Evolutionary conservation across 2,888 invertebrate genomes (phyloP), one percentile per base, ranked within the genome.

Genomic region (Asteroscopus sphinx): DNA sequence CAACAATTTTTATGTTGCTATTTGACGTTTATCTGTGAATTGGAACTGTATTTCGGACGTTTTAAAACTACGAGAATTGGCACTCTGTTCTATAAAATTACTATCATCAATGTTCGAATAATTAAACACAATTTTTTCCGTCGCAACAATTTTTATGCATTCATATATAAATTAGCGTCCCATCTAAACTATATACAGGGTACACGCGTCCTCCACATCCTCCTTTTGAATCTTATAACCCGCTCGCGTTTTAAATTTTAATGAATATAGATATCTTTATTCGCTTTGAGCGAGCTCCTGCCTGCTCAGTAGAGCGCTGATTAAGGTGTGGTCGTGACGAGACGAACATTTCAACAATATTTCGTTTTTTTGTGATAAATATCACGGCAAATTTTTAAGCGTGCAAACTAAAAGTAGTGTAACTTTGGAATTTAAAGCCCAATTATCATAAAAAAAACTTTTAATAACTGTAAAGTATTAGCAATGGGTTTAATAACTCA

Each of bases 221-320:
- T 81, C 84, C 85, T 83, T 89, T 88, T 86, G 88, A 87, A 86
- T 89, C 87, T 90, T 91, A 91, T 87, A 88, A 86, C 88, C 84
- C 85, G 86, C 82, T 82, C 88, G 90, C 87, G 90, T 91, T 91
- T 91, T 90, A 91, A 91, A 92, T 91, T 90, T 91, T 92, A 92
- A 91, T 91, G 90, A 90, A 91, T 91, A 92, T 88, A 91, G 90
- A 91, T 91, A 91, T 90, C 91, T 90, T 91, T 91, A 91, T 91
- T 88, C 87, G 88, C 87, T 87, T 86, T 85, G 87, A 90, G 83
- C 83, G 87, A 80, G 84, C 81, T 73, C 78, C 76, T 79, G 79
- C 76, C 74, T 76, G 79, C 76, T 67, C 75, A 58, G 47, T 59
- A 67, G 76, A 68, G 82, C 73, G 71, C 68, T 80, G 69, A 76